Conservation (phyloP, 2,888 invertebrate genomes). For the Dicroscelio sp. region DNA sequence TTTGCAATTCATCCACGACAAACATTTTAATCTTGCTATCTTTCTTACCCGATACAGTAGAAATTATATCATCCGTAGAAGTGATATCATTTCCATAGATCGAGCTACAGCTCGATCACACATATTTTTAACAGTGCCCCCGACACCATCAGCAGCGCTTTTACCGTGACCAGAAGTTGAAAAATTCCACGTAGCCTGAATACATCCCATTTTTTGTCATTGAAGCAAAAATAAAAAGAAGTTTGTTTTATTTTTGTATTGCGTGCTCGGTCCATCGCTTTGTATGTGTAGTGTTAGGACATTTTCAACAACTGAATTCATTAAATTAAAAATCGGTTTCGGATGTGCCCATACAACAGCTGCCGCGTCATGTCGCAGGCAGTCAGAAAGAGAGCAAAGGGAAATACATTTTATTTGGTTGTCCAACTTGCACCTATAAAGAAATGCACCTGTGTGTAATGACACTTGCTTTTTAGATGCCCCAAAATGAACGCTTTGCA, state of each 20-base stretch:
- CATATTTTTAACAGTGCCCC: too few species aligned
- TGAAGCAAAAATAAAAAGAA: background rate
- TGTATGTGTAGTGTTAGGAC: slow-evolving; percentile 6
- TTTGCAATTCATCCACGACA: slow-evolving; percentile 12
- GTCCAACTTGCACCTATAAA: slow-evolving; percentile 30
- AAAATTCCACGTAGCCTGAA: slow-evolving; percentile 60
- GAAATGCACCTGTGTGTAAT: slow-evolving; percentile 59
- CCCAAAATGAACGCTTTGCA: slow-evolving; percentile 63
- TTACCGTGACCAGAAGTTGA: slow-evolving; percentile 66
- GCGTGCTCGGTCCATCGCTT: slow-evolving; percentile 31
- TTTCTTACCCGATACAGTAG: background rate
- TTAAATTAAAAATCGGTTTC: slow-evolving; percentile 47
- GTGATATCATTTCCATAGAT: background rate
- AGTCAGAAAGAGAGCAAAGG: slow-evolving; percentile 50
- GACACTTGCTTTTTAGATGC: slow-evolving; percentile 65
- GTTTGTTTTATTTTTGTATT: too few species aligned
- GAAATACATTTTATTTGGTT: slow-evolving; percentile 40
- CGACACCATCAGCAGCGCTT: slow-evolving; percentile 55
- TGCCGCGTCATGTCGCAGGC: slow-evolving; percentile 55
- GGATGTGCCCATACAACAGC: slow-evolving; percentile 60
- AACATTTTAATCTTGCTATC: slow-evolving; percentile 31
- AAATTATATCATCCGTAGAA: slow-evolving; percentile 40
- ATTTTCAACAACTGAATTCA: slow-evolving; percentile 20
- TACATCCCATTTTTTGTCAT: slow-evolving; percentile 23
- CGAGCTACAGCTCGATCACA: slow-evolving; percentile 20